Evolutionary conservation across 1,140 invertebrate species (phyloP), one percentile per base, ranked within the genome.

Genomic region (Panulirus ornatus): DNA sequence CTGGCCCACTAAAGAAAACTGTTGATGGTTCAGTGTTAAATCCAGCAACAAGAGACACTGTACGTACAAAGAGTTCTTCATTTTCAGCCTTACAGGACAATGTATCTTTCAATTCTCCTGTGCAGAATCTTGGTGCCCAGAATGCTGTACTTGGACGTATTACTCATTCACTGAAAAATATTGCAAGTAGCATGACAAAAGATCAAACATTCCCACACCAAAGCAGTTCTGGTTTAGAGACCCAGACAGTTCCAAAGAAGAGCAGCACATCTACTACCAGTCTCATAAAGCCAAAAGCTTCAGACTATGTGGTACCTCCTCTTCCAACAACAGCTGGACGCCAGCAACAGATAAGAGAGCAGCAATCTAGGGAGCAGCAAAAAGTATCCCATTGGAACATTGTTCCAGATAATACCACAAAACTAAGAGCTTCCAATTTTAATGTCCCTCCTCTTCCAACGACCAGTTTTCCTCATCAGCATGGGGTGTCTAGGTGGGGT

Each of bases 291-390:
- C 11, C 70, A 40, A 76, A 87, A 63, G 58, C 75, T 42, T 40
- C 81, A 51, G 88, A 89, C 76, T 91, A 84, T 78, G 92, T 91
- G 14, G 90, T 91, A 11, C 90, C 92, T 40, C 92, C 92, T 5
- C 83, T 92, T 16, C 92, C 92, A 70, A 92, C 89, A 34, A 91
- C 92, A 11, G 89, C 76, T 27, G 84, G 88, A 79, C 73, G 88
- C 16, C 91, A 92, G 30, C 91, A 91, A 78, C 84, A 92, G 78
- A 70, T 91, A 0, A 63, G 84, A 66, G 73, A 91, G 40, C 91
- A 91, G 42, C 89, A 91, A 58, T 58, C 63, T 27, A 51, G 63
- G 51, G 42, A 86, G 44, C 47, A 63, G 8, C 76, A 88, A 22
- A 82, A 88, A 54, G 91, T 88, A 27, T 91, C 91, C 38, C 86